Conservation (phyloP, 2,888 invertebrate genomes). For the Lissonota sp. region DNA sequence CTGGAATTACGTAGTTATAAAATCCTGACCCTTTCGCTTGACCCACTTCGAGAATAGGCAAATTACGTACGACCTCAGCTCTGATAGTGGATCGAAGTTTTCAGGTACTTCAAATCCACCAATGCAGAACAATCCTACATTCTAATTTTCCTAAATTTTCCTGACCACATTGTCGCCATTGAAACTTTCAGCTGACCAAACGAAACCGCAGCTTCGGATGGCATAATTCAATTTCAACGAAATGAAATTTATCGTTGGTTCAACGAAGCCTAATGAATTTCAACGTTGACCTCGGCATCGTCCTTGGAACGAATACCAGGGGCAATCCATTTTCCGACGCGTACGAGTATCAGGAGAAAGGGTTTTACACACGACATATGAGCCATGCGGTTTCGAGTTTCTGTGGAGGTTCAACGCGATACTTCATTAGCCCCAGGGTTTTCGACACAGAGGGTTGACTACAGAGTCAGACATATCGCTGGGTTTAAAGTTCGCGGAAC, state of each 20-base stretch:
- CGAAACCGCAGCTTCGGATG: neutral
- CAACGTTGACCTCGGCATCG: conserved; percentile 9
- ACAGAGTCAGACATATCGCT: conserved; percentile 31
- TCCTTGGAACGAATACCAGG: conserved; percentile 22
- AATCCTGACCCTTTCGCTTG: neutral
- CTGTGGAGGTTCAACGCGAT: conserved; percentile 76
- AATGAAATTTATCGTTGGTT: neutral
- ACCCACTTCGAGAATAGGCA: neutral
- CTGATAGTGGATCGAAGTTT: conserved; percentile 3
- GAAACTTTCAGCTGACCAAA: neutral
- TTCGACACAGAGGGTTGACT: conserved; percentile 34
- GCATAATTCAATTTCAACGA: neutral
- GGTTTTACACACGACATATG: conserved; percentile 34
- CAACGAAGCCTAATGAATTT: conserved; percentile 39
- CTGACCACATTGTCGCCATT: neutral
- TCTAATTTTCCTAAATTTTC: neutral
- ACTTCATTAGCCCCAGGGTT: conserved; percentile 78
- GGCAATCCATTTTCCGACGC: conserved; percentile 50
- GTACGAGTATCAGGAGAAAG: conserved; percentile 30
- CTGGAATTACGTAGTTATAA: conserved; percentile 4
- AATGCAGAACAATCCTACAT: neutral
- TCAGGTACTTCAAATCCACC: conserved; percentile 26
- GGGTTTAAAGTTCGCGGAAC: conserved; percentile 41
- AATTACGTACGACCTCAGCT: neutral
- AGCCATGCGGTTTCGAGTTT: conserved; percentile 71